Evolutionary conservation across 2,797 vertebrate species (phyloP), one percentile per base, ranked within the genome.

Genomic region (Enteromius paludinosus): DNA sequence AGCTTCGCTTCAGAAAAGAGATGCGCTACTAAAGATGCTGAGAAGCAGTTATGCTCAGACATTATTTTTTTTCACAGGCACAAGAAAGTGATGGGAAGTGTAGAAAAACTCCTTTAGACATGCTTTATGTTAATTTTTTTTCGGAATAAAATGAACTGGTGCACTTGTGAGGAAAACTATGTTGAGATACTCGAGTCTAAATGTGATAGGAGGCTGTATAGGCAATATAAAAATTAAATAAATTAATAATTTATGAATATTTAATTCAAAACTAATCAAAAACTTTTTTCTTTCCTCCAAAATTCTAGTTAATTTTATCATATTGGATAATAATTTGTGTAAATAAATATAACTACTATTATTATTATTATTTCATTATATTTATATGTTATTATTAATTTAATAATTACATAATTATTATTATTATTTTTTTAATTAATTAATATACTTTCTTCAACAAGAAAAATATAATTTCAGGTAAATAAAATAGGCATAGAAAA

Each of bases 11-110:
- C 38, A 62, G 68, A 64, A 78, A 68, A 78, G 71, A 78, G 68
- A 81, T 82, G 75, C 25, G 70, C 68, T 73, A 8, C 79, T 90
- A 84, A 86, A 84, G 88, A 88, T 61, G 88, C 88, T 86, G 88
- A 72, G 79, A 88, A 88, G 65, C 25, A 23, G n/a, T 17, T 35
- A 35, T 18, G 25, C 43, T 45, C 14, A 76, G 77, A 79, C 73
- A 74, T 61, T n/a, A 35, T 74, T 59, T 62, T 45, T 78, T 62
- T 62, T 88, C 77, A 87, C 87, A 79, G 85, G 66, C 72, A 82
- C 45, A 78, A 52, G 30, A 76, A 66, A 54, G 30, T 23, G 17
- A 76, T 62, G 38, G 38, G 17, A 38, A 38, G 64, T 45, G 38
- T 59, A 17, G 30, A 70, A 70, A 70, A 45, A 59, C 17, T 14